Evolutionary conservation across 2,888 invertebrate genomes (phyloP), one percentile per base, ranked within the genome.

Genomic region (Orthosia incerta): DNA sequence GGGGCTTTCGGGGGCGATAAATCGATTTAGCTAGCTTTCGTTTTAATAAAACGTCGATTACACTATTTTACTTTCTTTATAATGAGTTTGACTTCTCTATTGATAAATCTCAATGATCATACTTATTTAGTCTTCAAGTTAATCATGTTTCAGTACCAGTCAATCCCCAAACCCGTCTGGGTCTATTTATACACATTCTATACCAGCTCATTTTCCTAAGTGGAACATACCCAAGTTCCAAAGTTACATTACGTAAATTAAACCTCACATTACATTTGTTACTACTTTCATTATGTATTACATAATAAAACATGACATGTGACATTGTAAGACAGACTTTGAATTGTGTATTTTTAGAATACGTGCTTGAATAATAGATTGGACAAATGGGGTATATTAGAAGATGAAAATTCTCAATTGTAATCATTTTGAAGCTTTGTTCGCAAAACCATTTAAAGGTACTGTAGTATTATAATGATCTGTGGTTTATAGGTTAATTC

Each of bases 221-320:
- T 74, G 39, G 39, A 9, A 9, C 39, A 39, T 39, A 65, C 15
- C 12, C 13, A 76, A 70, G 20, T 39, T 57, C 63, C 16, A 4
- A 68, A 50, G 23, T 51, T 60, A 63, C 66, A 79, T 79, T 80
- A 66, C 16, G 23, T 56, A 79, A 80, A 80, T 79, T 79, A 67
- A 76, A 48, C 11, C 23, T 18, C 23, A 18, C 48, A 20, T 65
- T 39, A 76, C 48, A 59, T 39, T 48, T 12, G 31, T 18, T 64
- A 12, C n/a, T 39, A 26, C n/a, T 55, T 55, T 0, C n/a, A 53
- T 66, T 60, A 64, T 46, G 63, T 56, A 23, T 39, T 39, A 65
- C 26, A 16, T 56, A 56, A 9, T 39, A 39, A 39, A 39, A 51
- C 20, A 48, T 53, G 68, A 46, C 60, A 55, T 45, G 13, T 53